Percentiles rank a stretch among this genome's conserved stretches.
Evolutionary conservation across 2,888 invertebrate species (phyloP).

Genomic region (Oligia strigilis): DNA sequence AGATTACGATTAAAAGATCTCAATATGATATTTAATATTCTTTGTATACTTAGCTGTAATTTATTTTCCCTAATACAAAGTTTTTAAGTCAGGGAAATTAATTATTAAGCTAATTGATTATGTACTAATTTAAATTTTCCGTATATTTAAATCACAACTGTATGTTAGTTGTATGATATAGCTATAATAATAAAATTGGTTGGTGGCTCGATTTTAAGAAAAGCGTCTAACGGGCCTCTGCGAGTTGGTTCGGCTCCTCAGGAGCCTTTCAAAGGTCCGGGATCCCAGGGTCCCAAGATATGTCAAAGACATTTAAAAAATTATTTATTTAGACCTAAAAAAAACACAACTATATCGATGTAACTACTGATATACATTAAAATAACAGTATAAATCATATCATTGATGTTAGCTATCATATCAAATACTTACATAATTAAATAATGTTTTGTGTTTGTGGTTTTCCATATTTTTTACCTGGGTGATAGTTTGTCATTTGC

Average conservation of each 20-base stretch:
- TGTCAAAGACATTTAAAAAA: no score
- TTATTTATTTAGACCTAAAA: no score
- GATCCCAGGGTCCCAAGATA: no score
- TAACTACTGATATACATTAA: no score
- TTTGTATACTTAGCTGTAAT: background rate
- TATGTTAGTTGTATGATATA: background rate
- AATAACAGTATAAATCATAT: no score
- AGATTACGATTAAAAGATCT: background rate
- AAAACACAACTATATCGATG: no score
- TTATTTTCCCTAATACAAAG: background rate
- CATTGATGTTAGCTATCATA: no score
- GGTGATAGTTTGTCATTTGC: background rate
- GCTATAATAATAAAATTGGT: background rate
- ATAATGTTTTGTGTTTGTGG: background rate
- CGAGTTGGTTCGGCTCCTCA: no score
- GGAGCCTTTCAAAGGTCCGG: no score
- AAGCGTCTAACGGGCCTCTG: no score
- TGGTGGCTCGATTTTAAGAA: background rate
- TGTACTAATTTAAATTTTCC: background rate
- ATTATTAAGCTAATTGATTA: background rate
- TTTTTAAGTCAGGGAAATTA: background rate
- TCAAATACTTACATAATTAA: background rate
- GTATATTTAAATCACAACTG: background rate
- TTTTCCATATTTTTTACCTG: background rate
- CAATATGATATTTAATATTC: background rate